Evolutionary conservation across 1,140 invertebrate species (phyloP).

Genomic region (Microplitis mediator): DNA sequence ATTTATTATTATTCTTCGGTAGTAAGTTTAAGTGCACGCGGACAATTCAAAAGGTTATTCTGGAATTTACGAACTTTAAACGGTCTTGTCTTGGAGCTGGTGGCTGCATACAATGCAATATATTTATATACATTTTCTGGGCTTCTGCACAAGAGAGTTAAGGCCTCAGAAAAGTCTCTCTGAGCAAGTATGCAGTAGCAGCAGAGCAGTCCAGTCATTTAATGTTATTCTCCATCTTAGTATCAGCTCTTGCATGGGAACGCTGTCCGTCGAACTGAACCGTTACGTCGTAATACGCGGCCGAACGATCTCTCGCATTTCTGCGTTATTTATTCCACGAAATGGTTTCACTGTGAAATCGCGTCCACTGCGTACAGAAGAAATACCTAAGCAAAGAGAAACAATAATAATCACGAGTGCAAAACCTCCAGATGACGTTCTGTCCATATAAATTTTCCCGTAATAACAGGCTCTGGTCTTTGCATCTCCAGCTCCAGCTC

Average conservation of each 20-base stretch:
- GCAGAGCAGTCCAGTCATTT: slow-evolving; percentile 5
- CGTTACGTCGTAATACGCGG: slow-evolving; percentile 38
- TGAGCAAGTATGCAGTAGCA: not conserved
- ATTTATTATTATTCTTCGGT: not conserved
- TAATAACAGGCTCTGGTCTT: no score
- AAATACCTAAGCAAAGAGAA: no score
- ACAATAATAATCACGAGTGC: no score
- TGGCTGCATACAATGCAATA: not conserved
- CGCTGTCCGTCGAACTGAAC: slow-evolving; percentile 27
- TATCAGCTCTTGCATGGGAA: slow-evolving; percentile 18
- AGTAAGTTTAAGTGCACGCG: no score
- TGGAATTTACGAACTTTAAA: no score
- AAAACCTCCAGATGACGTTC: no score
- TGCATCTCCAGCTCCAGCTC: no score
- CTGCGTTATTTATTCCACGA: slow-evolving; percentile 34
- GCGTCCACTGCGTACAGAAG: not conserved
- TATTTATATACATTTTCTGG: not conserved
- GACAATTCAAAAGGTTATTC: no score
- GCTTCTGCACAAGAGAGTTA: no score
- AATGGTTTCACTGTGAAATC: slow-evolving; percentile 29
- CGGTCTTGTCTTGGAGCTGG: no score
- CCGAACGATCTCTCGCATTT: slow-evolving; percentile 28
- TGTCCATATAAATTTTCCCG: not conserved
- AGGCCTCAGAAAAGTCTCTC: no score
- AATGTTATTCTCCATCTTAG: slow-evolving; percentile 1